phyloP scores from a whole-genome alignment of 2,113 vertebrate genomes.

The Anolis carolinensis region DNA sequence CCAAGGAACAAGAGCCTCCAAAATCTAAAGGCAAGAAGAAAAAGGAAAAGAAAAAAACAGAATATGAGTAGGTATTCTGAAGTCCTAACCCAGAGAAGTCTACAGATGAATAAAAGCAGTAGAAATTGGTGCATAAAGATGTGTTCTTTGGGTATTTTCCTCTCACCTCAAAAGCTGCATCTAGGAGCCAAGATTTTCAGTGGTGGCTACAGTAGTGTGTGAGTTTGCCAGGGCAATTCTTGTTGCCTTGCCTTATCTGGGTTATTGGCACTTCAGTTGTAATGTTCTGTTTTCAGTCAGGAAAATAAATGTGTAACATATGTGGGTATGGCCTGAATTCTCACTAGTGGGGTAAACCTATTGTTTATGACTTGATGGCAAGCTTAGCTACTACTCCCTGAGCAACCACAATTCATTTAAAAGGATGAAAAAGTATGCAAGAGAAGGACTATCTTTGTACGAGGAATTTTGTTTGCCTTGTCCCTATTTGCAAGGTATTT shows the following conservation, averaged over 20 bases:
- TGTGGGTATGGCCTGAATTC: too few species aligned
- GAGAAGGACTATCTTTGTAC: background rate
- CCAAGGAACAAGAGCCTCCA: conserved; percentile 86
- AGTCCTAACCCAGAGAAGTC: background rate
- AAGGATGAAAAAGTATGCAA: background rate
- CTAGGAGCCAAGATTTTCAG: background rate
- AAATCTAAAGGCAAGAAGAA: conserved; percentile 93
- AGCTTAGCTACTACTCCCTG: too few species aligned
- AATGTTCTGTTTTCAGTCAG: background rate
- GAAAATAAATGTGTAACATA: background rate
- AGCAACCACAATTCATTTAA: background rate
- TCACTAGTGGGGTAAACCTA: too few species aligned
- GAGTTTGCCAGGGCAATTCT: background rate
- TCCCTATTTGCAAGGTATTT: background rate
- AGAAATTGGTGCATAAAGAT: background rate
- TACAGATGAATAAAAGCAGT: background rate
- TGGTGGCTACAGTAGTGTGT: background rate
- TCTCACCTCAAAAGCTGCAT: background rate
- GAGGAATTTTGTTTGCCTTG: background rate
- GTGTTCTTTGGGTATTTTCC: background rate
- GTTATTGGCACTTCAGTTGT: background rate
- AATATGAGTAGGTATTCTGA: conserved; percentile 84
- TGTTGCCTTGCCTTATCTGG: too few species aligned
- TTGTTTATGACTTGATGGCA: too few species aligned
- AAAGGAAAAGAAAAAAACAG: conserved; percentile 89